Base-by-base conservation (phyloP, 1,140 invertebrate species). In the Dreissena rostriformis region DNA sequence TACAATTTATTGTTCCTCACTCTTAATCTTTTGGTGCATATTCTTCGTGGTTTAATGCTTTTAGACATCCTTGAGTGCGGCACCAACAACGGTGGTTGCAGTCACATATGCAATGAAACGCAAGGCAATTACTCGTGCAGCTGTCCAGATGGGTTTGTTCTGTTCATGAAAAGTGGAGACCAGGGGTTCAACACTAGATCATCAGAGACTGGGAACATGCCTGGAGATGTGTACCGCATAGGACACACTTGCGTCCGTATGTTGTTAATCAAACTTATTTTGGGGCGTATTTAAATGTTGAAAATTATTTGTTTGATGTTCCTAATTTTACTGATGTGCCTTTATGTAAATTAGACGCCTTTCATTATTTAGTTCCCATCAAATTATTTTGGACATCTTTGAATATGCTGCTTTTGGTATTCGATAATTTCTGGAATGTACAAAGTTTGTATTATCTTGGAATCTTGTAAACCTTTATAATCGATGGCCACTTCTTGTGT, bases 201-300 rank as follows among this genome's bases (percentile, higher is more conserved):
- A 84, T 96, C 95, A 14, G 98, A 99, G 95, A 96, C 95, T 80
- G 98, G 98, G 11, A 94, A 96, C 87, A 94, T 97, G 87, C 97
- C 98, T 90, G 97, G 97, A 10, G 98, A 99, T 93, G 95, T 96
- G 7, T 97, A 97, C 92, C 96, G 98, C 91, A 95, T 97, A 86
- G 99, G 99, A 92, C 99, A 99, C 94, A 98, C 98, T 26, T 99
- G 98, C 93, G 98, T 99, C 29, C 96, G 92, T 94, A 90, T 89
- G 88, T 90, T 70, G 15, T 52, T 39, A 39, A 39, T 39, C 39
- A 39, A 39, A 39, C 8, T 39, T 39, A 39, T 39, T 8, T 5
- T 8, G 2, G 39, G 8, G n/a, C n/a, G n/a, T n/a, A 39, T 39
- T 39, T 5, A 39, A 2, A 39, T 5, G 8, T 5, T 5, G 8